Conservation (phyloP, 2,797 vertebrate species). For the Mus spretus region DNA sequence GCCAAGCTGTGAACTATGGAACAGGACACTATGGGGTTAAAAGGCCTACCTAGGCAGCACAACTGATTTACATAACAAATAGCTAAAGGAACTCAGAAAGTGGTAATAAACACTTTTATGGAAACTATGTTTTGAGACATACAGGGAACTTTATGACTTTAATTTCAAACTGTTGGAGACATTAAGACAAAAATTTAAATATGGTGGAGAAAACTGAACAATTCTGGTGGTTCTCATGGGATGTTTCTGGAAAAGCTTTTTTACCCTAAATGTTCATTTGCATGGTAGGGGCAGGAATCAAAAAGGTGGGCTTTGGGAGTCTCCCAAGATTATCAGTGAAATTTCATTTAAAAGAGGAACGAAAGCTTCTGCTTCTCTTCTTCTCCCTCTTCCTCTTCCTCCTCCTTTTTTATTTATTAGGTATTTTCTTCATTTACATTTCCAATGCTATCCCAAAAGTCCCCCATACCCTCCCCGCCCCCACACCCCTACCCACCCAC, state of each 20-base stretch:
- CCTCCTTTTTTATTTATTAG: too few species aligned
- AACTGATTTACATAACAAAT: conserved; percentile 20
- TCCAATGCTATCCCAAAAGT: too few species aligned
- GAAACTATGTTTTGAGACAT: background rate
- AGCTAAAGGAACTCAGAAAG: conserved; percentile 44
- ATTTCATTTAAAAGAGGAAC: conserved; percentile 27
- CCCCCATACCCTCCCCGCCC: too few species aligned
- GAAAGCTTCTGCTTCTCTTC: background rate
- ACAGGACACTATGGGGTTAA: background rate
- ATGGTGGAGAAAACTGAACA: background rate
- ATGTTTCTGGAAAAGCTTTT: background rate
- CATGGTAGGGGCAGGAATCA: too few species aligned
- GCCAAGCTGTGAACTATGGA: background rate
- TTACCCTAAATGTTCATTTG: background rate
- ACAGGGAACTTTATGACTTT: background rate
- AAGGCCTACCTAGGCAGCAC: background rate
- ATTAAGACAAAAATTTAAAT: conserved; percentile 6
- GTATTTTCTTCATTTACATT: too few species aligned
- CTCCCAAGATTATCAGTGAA: background rate
- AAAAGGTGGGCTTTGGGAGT: background rate
- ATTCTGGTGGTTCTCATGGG: background rate
- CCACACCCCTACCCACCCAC: too few species aligned
- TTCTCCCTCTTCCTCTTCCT: too few species aligned
- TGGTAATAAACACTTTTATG: background rate
- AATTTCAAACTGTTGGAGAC: background rate